Evolutionary conservation across 2,797 vertebrate species (phyloP).

Genomic region (Enteromius radiatus): DNA sequence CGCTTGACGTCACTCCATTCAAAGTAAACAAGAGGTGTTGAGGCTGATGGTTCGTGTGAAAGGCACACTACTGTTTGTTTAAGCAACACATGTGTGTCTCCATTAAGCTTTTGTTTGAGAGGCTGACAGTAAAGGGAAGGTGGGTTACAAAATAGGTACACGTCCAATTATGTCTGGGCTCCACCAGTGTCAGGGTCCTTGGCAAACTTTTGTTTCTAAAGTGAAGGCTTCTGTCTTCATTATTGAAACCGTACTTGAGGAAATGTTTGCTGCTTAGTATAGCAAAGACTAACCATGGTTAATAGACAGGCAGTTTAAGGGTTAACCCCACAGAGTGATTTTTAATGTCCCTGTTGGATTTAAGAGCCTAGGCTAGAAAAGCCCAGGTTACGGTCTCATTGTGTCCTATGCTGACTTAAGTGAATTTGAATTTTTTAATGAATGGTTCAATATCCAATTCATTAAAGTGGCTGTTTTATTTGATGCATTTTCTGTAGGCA

Average conservation of each 20-base stretch:
- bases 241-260: constrained; percentile 17
- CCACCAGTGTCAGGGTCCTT: neutral
- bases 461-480: constrained; percentile 85
- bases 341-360: constrained; percentile 71
- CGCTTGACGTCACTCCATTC: too few species aligned
- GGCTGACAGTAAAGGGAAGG: constrained; percentile 23
- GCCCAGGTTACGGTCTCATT: constrained; percentile 29
- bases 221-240: constrained; percentile 1
- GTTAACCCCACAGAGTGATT: constrained; percentile 44
- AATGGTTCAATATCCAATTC: constrained; percentile 85
- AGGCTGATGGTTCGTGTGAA: too few species aligned
- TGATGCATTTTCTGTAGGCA: constrained; percentile 76
- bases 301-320: constrained; percentile 28
- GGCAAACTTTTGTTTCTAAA: neutral
- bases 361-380: constrained; percentile 60
- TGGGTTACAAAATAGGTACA: neutral
- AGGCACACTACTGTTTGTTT: constrained; percentile 37
- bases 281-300: constrained; percentile 13
- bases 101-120: constrained; percentile 39
- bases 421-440: constrained; percentile 78
- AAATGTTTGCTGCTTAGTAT: constrained; percentile 22
- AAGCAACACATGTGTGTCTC: constrained; percentile 56
- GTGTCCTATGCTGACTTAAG: constrained; percentile 76
- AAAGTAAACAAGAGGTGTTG: too few species aligned
- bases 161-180: neutral